Base-by-base conservation (phyloP, 1,140 invertebrate genomes). In the Amphibalanus amphitrite region DNA sequence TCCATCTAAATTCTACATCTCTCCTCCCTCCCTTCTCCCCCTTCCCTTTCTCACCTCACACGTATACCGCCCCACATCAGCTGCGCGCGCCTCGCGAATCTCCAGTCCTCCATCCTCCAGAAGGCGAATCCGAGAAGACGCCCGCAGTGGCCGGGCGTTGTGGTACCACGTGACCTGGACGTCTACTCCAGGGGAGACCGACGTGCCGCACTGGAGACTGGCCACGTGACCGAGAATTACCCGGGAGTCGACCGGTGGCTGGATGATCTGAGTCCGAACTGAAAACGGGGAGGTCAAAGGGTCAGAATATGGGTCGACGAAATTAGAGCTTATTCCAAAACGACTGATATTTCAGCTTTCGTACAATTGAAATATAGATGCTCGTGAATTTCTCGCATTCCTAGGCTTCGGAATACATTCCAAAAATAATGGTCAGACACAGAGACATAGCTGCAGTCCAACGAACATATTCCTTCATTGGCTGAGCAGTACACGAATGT, bases 121-220 rank as follows among this genome's bases (percentile, higher is more conserved):
- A n/a, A 83, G 74, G 70, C 77, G 78, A 30, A 79, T 77, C 67
- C 79, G 71, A 65, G 70, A 73, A 15, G 72, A 74, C 28, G 71
- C 73, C 20, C 71, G 65, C 38, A 75, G 73, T 38, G 33, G 28
- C 59, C 71, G 70, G 77, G 87, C 86, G 79, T 93, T 90, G 76
- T 93, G 90, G 80, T 88, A 93, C 95, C 95, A 98, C 74, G 90
- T 86, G 74, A 97, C 88, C 74, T 89, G 87, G 76, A 89, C 93
- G n/a, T 88, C 86, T n/a, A 97, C 90, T 73, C 87, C 87, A 28
- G 90, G 88, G 82, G 97, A 94, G 77, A 89, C 91, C n/a, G 89
- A 93, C 30, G 97, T 90, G 83, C 90, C 92, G 82, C 95, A 98
- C 76, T 93, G 90, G 70, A 98, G 82, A 28, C 89, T 89, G 0